These are phyloP conservation scores for Tribolium freemani DNA, from an alignment of 2,888 invertebrate species.

Conservation along the genomic window DNA sequence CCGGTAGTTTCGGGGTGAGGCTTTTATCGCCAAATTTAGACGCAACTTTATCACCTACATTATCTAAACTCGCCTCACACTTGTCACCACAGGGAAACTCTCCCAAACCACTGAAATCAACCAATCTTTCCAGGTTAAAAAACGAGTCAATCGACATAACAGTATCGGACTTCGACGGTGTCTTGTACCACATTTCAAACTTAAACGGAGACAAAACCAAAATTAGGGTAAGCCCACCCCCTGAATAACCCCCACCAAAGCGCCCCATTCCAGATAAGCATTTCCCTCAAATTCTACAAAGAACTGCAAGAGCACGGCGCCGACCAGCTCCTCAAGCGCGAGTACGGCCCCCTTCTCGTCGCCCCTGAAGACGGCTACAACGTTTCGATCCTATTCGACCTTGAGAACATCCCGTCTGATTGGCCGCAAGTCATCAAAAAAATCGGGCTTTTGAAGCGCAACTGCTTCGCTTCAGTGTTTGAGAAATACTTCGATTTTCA, in stretches of 20 bases:
- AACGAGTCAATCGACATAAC: slow-evolving; percentile 95
- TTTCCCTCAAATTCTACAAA: slow-evolving; percentile 98
- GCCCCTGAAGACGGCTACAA: slow-evolving; percentile 94
- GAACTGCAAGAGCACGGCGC: slow-evolving; percentile 98
- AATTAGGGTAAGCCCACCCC: slow-evolving; percentile 84
- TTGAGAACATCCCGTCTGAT: slow-evolving; percentile 92
- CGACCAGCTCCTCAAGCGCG: slow-evolving; percentile 93
- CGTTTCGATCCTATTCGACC: slow-evolving; percentile 92
- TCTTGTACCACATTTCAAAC: slow-evolving; percentile 98
- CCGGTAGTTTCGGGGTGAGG: slow-evolving; percentile 53
- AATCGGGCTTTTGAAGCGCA: slow-evolving; percentile 94
- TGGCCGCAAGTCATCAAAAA: slow-evolving; percentile 92
- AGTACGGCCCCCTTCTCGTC: slow-evolving; percentile 88
- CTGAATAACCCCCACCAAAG: not conserved
- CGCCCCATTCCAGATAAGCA: slow-evolving; percentile 83
- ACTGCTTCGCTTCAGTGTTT: slow-evolving; percentile 99
- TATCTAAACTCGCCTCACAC: not conserved
- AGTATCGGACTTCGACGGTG: slow-evolving; percentile 99
- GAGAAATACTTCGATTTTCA: slow-evolving; percentile 99
- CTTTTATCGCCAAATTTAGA: slow-evolving; percentile 24
- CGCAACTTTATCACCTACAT: not conserved
- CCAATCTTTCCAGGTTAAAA: slow-evolving; percentile 82
- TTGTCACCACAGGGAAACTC: not conserved
- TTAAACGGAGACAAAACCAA: slow-evolving; percentile 96
- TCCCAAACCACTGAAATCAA: not conserved